These are phyloP conservation scores for Schizopygopsis malacanthus DNA, from an alignment of 2,797 vertebrate species.

Conservation along the genomic window DNA sequence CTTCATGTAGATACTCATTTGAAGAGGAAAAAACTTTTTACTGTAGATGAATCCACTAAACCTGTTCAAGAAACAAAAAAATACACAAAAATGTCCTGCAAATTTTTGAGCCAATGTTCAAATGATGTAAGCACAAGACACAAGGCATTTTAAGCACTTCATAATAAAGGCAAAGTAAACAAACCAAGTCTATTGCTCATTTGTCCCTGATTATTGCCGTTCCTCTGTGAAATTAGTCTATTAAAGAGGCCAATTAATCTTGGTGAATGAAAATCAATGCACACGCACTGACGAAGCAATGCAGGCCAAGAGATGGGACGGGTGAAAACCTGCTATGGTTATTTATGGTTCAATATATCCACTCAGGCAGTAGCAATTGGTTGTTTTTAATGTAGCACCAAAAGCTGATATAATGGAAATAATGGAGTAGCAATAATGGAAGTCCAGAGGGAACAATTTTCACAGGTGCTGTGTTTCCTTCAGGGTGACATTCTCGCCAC, in stretches of 20 bases:
- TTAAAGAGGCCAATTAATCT: slow-evolving; percentile 62
- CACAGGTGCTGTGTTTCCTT: slow-evolving; percentile 18
- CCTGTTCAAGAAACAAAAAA: slow-evolving; percentile 75
- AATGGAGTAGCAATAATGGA: slow-evolving; percentile 27
- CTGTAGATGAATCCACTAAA: slow-evolving; percentile 82
- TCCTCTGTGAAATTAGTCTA: slow-evolving; percentile 61
- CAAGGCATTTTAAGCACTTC: slow-evolving; percentile 89
- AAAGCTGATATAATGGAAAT: slow-evolving; percentile 28
- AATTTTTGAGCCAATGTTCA: slow-evolving; percentile 85
- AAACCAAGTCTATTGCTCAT: slow-evolving; percentile 68
- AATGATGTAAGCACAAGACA: slow-evolving; percentile 89
- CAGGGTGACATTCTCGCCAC: slow-evolving; percentile 13
- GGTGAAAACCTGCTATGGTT: slow-evolving; percentile 29
- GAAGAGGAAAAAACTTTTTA: slow-evolving; percentile 81
- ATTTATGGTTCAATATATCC: slow-evolving; percentile 36
- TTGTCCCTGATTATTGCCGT: slow-evolving; percentile 65
- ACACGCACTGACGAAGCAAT: slow-evolving; percentile 56
- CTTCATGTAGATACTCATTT: slow-evolving; percentile 80
- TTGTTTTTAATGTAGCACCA: slow-evolving; percentile 23
- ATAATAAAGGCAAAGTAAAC: slow-evolving; percentile 87
- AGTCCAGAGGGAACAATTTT: slow-evolving; percentile 30
- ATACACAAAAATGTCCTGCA: slow-evolving; percentile 67
- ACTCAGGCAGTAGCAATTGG: slow-evolving; percentile 7
- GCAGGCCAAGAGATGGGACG: slow-evolving; percentile 39
- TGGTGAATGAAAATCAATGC: slow-evolving; percentile 63